Evolutionary conservation across 2,888 invertebrate genomes (phyloP), one percentile per base, ranked within the genome.

Genomic region (Plagodis dolabraria): DNA sequence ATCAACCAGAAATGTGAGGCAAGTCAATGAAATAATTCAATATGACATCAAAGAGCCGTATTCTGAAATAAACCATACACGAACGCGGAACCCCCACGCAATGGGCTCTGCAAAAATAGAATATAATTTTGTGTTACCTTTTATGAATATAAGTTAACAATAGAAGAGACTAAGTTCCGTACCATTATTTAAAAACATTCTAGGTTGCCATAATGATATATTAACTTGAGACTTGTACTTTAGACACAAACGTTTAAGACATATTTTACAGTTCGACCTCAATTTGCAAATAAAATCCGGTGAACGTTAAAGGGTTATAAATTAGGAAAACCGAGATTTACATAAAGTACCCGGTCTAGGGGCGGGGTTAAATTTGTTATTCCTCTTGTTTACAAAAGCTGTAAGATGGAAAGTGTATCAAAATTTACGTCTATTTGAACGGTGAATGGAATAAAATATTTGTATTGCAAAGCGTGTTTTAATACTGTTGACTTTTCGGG

Each of bases 241-340:
- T 34, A 45, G 22, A 38, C 38, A 48, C 10, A 48, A 12, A 22
- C 38, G 6, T 46, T 49, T 22, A 22, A 46, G 11, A 50, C 33
- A 54, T 54, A 54, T 53, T 61, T 56, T 45, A 22, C 50, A 53
- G 12, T 47, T 47, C 33, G 53, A 55, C 54, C 35, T 46, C 46
- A 44, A 58, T 62, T 55, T 49, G 47, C 56, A 54, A 56, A 56
- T 35, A 60, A 64, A 65, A 61, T 55, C 46, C 45, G 35, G 43
- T n/a, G 53, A 45, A 57, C 55, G 49, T 58, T 60, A 57, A 68
- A 57, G 60, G 61, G 58, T 64, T 59, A 57, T 70, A 63, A 69
- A 69, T 70, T 64, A 64, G 60, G 55, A 57, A 62, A 62, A 63
- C 56, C 64, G 50, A 64, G 60, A 63, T 69, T 68, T 65, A 62